Evolutionary conservation across 2,797 vertebrate genomes (phyloP), one percentile per base, ranked within the genome.

Genomic region (Myripristis jacobus): DNA sequence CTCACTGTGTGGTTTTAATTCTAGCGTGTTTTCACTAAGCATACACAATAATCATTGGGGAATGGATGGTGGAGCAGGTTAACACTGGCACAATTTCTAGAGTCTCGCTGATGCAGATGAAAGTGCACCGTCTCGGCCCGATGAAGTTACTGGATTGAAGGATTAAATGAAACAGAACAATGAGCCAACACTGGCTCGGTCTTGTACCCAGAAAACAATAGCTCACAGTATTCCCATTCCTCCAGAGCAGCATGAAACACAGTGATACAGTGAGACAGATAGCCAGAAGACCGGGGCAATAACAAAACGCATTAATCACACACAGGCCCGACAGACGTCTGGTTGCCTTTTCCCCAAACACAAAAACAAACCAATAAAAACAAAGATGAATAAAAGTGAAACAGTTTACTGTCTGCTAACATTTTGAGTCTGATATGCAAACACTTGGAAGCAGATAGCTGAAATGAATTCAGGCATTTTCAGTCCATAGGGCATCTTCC

Each of bases 161-260:
- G 73, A 80, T 74, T 66, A 71, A 86, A 79, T 77, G 52, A 62
- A 82, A 82, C 1, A 1, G 66, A 82, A 79, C 22, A 62, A 79
- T 15, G 15, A 31, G 44, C 70, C 67, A 75, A 63, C 29, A 50
- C 0, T 60, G 70, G 52, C 43, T 67, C 43, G 29, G 43, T 63
- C 66, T 70, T 70, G 59, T 16, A 63, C 21, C 38, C n/a, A 54
- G 36, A 55, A 63, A 64, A 80, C 55, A 68, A 66, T 21, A 56
- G 55, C 56, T 75, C 2, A 1, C 48, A 55, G 59, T 36, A 61
- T 58, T 55, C 27, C 53, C 25, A 21, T 36, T 69, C 22, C 55
- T 73, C 50, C 0, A 0, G 12, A 63, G 24, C 12, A 13, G 69
- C 2, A 36, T 56, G 55, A 73, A 66, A 63, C 69, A 51, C 52